These are phyloP conservation scores for Idaea dimidiata DNA, from an alignment of 2,888 invertebrate genomes.

Conservation along the genomic window DNA sequence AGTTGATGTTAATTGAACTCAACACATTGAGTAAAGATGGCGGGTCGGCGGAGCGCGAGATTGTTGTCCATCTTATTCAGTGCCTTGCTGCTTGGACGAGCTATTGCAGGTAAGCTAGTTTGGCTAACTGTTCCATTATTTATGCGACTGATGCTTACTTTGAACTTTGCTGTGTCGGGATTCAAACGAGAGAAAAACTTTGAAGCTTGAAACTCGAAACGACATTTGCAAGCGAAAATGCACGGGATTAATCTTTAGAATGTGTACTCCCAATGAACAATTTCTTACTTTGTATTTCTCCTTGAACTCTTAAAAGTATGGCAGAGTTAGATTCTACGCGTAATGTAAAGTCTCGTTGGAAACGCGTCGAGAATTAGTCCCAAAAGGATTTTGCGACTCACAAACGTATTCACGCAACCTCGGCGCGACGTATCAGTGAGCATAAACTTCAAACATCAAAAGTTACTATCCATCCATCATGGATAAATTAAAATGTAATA, in stretches of 20 bases:
- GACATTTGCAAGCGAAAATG: neutral
- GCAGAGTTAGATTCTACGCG: no score
- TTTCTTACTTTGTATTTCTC: neutral
- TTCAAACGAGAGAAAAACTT: neutral
- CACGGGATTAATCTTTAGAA: neutral
- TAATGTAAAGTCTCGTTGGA: no score
- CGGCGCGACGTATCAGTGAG: no score
- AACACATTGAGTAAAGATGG: constrained; percentile 52
- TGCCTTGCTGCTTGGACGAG: constrained; percentile 68
- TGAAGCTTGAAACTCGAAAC: neutral
- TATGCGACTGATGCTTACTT: constrained; percentile 4
- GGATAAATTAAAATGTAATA: no score
- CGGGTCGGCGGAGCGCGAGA: constrained; percentile 53
- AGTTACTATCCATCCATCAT: no score
- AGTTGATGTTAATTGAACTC: constrained; percentile 50
- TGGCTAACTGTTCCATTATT: constrained; percentile 7
- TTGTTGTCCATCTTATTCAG: constrained; percentile 72
- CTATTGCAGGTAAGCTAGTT: constrained; percentile 63
- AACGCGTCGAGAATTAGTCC: no score
- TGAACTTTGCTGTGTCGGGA: constrained; percentile 6
- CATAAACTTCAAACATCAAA: no score
- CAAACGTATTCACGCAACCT: no score
- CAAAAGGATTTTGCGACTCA: no score
- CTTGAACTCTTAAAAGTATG: neutral
- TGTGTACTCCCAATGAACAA: neutral